phyloP scores from a whole-genome alignment of 2,113 vertebrate genomes.

The Cairina moschata region DNA sequence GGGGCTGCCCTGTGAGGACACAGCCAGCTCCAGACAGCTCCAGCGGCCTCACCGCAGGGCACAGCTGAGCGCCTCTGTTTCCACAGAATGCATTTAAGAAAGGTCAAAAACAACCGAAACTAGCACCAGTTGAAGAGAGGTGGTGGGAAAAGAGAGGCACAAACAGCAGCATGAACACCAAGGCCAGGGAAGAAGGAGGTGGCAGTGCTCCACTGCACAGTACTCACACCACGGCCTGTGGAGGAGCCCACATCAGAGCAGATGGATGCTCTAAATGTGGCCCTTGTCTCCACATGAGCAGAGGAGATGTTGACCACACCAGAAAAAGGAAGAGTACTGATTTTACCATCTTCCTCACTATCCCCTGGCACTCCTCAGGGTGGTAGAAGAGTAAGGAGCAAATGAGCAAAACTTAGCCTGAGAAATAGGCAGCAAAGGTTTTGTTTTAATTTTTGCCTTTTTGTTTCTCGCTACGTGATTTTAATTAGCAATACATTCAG shows the following conservation, averaged over 20 bases:
- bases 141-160: not conserved
- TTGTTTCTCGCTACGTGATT: not conserved
- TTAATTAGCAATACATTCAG: not conserved
- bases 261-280: not conserved
- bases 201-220: not conserved
- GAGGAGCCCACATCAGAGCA: not conserved
- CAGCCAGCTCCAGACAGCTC: too few species aligned
- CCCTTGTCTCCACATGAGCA: not conserved
- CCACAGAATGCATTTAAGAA: not conserved
- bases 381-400: not conserved
- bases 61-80: not conserved
- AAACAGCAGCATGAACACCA: not conserved
- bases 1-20: not conserved
- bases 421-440: not conserved
- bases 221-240: accelerated
- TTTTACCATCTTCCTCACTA: not conserved
- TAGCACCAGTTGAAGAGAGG: not conserved
- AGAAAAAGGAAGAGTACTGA: not conserved
- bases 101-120: not conserved
- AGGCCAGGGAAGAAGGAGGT: not conserved
- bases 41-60: not conserved
- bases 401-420: not conserved
- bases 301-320: not conserved
- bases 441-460: not conserved
- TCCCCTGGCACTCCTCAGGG: not conserved